Conservation (phyloP, 2,797 vertebrate genomes). For the Ctenopoma kingsleyae region DNA sequence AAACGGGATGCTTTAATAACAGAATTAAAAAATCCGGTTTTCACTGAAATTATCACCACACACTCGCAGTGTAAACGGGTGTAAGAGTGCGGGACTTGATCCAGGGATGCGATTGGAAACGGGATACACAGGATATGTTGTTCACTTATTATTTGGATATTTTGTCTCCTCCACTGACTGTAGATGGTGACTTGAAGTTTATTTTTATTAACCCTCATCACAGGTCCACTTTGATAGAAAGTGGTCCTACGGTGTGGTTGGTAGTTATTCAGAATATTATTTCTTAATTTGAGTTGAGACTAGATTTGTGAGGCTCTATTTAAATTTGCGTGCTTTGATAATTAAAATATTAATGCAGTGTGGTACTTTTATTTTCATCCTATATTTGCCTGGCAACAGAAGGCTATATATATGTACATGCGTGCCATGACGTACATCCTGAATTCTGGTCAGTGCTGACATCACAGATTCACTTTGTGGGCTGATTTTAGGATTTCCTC, state of each 20-base stretch:
- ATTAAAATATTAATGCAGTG: conserved; percentile 59
- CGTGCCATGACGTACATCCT: conserved; percentile 74
- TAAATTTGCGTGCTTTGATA: conserved; percentile 21
- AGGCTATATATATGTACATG: conserved; percentile 80
- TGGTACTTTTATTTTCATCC: conserved; percentile 63
- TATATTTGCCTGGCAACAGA: conserved; percentile 84
- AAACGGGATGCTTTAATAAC: background rate
- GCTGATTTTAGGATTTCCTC: conserved; percentile 43
- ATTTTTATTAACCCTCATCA: background rate
- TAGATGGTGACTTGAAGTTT: background rate
- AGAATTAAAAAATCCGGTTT: background rate
- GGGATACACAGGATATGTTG: background rate
- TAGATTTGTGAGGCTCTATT: conserved; percentile 18
- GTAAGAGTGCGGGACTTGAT: background rate
- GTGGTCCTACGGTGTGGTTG: background rate
- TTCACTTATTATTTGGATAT: background rate
- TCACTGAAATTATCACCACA: background rate
- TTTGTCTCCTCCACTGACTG: background rate
- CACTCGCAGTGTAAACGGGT: background rate
- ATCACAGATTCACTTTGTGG: conserved; percentile 65
- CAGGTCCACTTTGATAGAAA: background rate
- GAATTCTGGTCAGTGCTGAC: conserved; percentile 74
- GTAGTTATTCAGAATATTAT: background rate
- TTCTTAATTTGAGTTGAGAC: conserved; percentile 10
- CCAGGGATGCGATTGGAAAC: background rate